phyloP scores from a whole-genome alignment of 2,113 vertebrate species.

The Dipodomys merriami region DNA sequence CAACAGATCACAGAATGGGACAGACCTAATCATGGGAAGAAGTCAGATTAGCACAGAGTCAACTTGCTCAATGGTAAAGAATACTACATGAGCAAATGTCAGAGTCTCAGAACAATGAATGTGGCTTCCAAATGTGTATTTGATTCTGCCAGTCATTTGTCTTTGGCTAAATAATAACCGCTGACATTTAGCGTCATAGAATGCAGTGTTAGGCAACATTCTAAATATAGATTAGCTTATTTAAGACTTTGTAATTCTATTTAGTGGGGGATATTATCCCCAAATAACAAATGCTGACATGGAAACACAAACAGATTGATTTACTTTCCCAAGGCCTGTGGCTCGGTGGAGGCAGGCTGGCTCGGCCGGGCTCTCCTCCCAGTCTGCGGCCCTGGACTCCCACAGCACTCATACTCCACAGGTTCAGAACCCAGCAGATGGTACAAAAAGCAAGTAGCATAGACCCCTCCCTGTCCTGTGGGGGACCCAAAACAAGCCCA shows the following conservation, averaged over 20 bases:
- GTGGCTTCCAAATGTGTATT: slow-evolving; percentile 15
- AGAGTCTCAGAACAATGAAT: not conserved
- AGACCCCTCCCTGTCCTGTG: not conserved
- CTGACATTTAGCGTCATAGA: not conserved
- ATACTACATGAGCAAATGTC: slow-evolving; percentile 5
- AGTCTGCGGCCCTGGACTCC: too few species aligned
- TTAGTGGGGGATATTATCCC: not conserved
- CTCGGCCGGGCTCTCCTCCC: not conserved
- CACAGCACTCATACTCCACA: not conserved
- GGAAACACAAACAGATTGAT: not conserved
- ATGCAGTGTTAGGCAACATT: not conserved
- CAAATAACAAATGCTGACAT: not conserved
- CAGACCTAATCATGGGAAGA: not conserved
- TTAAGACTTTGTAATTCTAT: not conserved
- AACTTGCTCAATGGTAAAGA: not conserved
- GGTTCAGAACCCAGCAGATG: not conserved
- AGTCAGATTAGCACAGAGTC: not conserved
- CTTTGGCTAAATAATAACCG: not conserved
- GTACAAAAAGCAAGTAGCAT: not conserved
- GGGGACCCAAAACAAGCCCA: not conserved
- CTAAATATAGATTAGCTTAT: not conserved
- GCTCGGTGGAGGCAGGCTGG: not conserved
- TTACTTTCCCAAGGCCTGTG: not conserved
- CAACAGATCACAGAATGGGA: not conserved
- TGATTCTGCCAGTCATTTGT: not conserved